These are phyloP conservation scores for Drosophila nigrodunni DNA, from an alignment of 1,140 invertebrate species.

Conservation along the genomic window DNA sequence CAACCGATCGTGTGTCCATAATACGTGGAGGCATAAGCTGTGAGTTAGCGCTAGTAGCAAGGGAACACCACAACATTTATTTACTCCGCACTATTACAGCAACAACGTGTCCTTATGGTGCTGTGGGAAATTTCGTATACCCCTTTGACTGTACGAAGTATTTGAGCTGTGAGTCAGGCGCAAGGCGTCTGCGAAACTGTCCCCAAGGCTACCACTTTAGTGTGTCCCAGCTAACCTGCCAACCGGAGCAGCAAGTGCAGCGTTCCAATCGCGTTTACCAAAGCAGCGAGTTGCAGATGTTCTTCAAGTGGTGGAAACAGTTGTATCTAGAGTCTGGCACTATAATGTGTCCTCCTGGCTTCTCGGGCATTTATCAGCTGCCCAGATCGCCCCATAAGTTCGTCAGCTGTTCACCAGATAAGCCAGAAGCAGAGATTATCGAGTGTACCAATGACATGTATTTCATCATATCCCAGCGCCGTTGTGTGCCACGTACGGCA, in stretches of 20 bases:
- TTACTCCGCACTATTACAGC: slow-evolving; percentile 35
- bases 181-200: slow-evolving; percentile 86
- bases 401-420: slow-evolving; percentile 86
- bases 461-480: slow-evolving; percentile 63
- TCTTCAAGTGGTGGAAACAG: slow-evolving; percentile 59
- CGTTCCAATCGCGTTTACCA: slow-evolving; percentile 52
- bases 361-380: slow-evolving; percentile 87
- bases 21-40: not conserved
- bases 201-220: slow-evolving; percentile 70
- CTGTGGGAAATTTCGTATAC: slow-evolving; percentile 86
- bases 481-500: slow-evolving; percentile 45
- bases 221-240: slow-evolving; percentile 45
- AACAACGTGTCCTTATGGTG: slow-evolving; percentile 83
- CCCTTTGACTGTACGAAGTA: slow-evolving; percentile 88
- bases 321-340: slow-evolving; percentile 2
- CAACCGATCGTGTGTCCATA: slow-evolving; percentile 46
- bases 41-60: not conserved
- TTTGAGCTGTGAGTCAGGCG: slow-evolving; percentile 86
- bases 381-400: slow-evolving; percentile 87
- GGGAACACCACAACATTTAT: not conserved
- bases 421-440: slow-evolving; percentile 26
- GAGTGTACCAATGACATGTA: slow-evolving; percentile 51
- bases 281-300: slow-evolving; percentile 34
- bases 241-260: slow-evolving; percentile 40
- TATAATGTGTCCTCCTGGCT: slow-evolving; percentile 85